Conservation (phyloP, 2,113 vertebrate genomes). For the Heteronetta atricapilla region DNA sequence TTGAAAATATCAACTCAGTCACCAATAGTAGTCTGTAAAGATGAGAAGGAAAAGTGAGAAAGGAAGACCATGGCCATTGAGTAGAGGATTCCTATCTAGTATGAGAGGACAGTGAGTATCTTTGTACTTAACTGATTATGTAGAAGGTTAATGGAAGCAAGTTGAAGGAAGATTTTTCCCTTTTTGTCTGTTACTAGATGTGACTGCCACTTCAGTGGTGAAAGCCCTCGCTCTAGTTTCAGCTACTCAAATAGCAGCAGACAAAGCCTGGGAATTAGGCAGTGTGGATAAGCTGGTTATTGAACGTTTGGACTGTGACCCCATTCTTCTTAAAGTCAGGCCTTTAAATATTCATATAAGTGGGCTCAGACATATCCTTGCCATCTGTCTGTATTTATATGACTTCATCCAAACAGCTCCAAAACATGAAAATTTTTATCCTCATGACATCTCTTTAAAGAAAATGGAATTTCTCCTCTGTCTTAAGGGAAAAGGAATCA, state of each 20-base stretch:
- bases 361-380: constrained; percentile 17
- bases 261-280: constrained; percentile 1
- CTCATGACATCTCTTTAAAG: background rate
- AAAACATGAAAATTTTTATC: constrained; percentile 11
- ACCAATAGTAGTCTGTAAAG: background rate
- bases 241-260: constrained; percentile 23
- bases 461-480: background rate
- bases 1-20: background rate
- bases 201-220: background rate
- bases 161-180: background rate
- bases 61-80: background rate
- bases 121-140: background rate
- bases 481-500: background rate
- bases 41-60: background rate
- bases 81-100: background rate
- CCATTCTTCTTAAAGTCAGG: constrained; percentile 16
- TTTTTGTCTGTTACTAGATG: background rate
- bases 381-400: constrained; percentile 42
- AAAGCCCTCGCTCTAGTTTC: background rate
- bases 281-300: constrained; percentile 36
- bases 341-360: constrained; percentile 58
- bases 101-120: background rate
- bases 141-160: background rate
- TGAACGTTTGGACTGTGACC: constrained; percentile 47
- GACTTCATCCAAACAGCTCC: constrained; percentile 9